These are phyloP conservation scores for Oryzias melastigma DNA, from an alignment of 2,113 vertebrate genomes.

Conservation along the genomic window DNA sequence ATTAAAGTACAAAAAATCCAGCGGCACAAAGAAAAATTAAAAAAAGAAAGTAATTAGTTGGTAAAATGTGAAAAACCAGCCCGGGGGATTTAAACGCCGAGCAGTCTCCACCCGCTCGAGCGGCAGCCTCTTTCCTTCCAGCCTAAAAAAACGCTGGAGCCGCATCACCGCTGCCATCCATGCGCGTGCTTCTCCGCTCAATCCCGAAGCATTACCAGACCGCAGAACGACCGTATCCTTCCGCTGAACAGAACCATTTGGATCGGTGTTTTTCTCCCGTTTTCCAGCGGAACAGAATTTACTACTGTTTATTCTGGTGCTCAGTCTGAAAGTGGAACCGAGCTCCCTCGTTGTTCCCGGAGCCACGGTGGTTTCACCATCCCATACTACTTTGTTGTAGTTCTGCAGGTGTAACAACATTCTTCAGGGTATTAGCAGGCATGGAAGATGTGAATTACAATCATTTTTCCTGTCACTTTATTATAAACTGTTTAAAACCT, in stretches of 20 bases:
- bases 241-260: constrained; percentile 35
- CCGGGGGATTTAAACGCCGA: constrained; percentile 80
- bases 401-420: too few species aligned
- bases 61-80: constrained; percentile 63
- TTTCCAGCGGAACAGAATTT: too few species aligned
- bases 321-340: too few species aligned
- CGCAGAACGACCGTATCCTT: constrained; percentile 59
- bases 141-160: constrained; percentile 61
- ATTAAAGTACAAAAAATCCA: constrained; percentile 56
- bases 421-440: too few species aligned
- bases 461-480: too few species aligned
- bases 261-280: constrained; percentile 37
- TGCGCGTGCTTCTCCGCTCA: constrained; percentile 73
- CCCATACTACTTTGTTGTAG: too few species aligned
- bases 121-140: constrained; percentile 69
- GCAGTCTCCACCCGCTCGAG: constrained; percentile 78
- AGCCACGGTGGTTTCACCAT: too few species aligned
- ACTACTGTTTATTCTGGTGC: too few species aligned
- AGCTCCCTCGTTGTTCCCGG: not conserved
- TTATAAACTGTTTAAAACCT: too few species aligned
- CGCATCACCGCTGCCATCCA: constrained; percentile 68
- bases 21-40: constrained; percentile 41
- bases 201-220: constrained; percentile 59
- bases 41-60: constrained; percentile 43
- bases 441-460: too few species aligned